These are phyloP conservation scores for Itoplectis maculator DNA, from an alignment of 2,888 invertebrate species.

Conservation along the genomic window DNA sequence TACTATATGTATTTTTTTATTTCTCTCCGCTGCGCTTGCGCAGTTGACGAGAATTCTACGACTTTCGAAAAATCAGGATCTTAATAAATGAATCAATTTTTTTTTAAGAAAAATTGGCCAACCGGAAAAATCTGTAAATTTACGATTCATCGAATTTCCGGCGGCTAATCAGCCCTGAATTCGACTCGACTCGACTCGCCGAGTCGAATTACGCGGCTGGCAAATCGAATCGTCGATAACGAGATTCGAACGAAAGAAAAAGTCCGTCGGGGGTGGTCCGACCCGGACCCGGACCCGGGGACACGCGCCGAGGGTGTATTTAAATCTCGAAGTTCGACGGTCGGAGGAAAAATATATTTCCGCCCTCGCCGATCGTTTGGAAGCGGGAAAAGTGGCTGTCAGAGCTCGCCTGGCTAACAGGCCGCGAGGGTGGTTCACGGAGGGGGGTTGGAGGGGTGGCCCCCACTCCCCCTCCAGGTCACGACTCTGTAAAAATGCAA, in stretches of 20 bases:
- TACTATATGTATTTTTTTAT: too few relatives aligned
- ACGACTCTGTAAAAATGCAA: conserved; percentile 79
- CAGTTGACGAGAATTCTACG: too few relatives aligned
- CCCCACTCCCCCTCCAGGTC: too few relatives aligned
- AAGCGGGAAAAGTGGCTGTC: conserved; percentile 34
- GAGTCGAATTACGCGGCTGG: conserved; percentile 13
- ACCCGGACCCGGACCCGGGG: conserved; percentile 21
- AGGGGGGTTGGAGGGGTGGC: conserved; percentile 44
- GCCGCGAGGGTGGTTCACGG: conserved; percentile 27
- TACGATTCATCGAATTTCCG: conserved; percentile 37
- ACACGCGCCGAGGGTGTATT: conserved; percentile 39
- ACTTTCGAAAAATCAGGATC: too few relatives aligned
- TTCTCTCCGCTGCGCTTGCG: too few relatives aligned
- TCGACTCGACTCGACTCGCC: too few relatives aligned
- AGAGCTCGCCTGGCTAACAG: conserved; percentile 42
- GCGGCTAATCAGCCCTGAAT: too few relatives aligned
- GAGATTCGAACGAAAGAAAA: conserved; percentile 20
- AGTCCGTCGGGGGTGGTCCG: conserved; percentile 13
- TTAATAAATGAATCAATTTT: too few relatives aligned
- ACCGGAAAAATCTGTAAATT: conserved; percentile 7
- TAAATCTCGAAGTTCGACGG: conserved; percentile 58
- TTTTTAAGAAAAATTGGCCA: too few relatives aligned
- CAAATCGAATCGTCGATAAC: conserved; percentile 43
- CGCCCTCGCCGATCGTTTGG: conserved; percentile 12
- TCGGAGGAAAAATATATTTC: conserved; percentile 61